Base-by-base conservation (phyloP, 1,140 invertebrate species). In the Stegodyphus mimosarum region DNA sequence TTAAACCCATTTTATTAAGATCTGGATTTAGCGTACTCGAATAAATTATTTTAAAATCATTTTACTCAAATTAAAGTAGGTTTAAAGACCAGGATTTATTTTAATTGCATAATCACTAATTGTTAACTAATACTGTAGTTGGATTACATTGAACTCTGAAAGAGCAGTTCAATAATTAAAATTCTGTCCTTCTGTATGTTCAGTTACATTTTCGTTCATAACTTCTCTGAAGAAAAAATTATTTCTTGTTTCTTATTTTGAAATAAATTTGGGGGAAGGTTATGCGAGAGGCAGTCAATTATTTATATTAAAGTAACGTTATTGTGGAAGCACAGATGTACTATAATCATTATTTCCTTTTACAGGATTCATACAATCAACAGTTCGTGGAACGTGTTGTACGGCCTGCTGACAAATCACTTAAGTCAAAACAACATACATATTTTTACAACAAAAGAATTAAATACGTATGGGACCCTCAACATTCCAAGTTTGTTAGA, bases 361-460 rank as follows among this genome's bases (percentile, higher is more conserved):
- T 51, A 2, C 69, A 88, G 87, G 86, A 87, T 74, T 52, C 52
- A 9, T 81, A 87, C 67, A 69, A 86, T 17, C 70, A 88, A 64
- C 86, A 88, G 64, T 88, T 87, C 63, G 81, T 87, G 9, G 87
- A 88, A 71, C 64, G 52, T 11, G 79, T 88, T 5, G 9, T 86
- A 11, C 50, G 53, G 50, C 75, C 87, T 7, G 51, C 55, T 6
- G 73, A 70, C 6, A 67, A 18, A 18, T 48, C 53, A 7, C 66
- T 72, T 11, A 10, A 18, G 4, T 52, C 73, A 7, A 81, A 73
- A 13, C 71, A 87, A n/a, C 74, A 69, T 60, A 70, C 69, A 9
- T 89, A 89, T 85, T 91, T 90, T 75, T 67, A 88, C 60, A 90
- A 91, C 78, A 90, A 90, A 77, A 90, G 90, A 74, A 88, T 90